Evolutionary conservation across 2,797 vertebrate genomes (phyloP), one percentile per base, ranked within the genome.

Genomic region (Karalla daura): DNA sequence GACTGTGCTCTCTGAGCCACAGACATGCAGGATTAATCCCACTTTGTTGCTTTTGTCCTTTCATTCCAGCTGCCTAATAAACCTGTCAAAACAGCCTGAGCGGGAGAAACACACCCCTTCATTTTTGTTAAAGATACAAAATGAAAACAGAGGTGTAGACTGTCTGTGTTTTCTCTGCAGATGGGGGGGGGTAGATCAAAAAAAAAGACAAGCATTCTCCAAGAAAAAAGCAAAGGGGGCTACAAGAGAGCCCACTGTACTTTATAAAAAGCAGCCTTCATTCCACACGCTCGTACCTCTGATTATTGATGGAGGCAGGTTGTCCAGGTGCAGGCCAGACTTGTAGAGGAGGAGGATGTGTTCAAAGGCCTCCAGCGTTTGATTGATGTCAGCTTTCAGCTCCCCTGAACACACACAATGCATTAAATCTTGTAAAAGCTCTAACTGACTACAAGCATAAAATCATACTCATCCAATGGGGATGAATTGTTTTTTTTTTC

Each of bases 311-410:
- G 89, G 72, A 63, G 90, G 80, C 67, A 91, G 41, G 77, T 92
- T 93, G 76, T 94, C 94, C 69, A 95, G 92, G 89, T 96, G 95
- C 78, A 94, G 87, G 72, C 95, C 96, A 81, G 95, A 95, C 84
- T 94, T 94, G 92, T 97, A 98, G 35, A 95, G 85, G 79, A 91
- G 88, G 77, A 96, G 93, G 87, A 97, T 88, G 36, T 93, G 92
- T 89, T 96, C 94, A 92, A 98, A 97, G 82, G 94, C 92, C 64
- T 84, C 78, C 77, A 96, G 76, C 0, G 94, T 97, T 88, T 95
- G 91, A 81, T 95, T 95, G 86, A 95, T 93, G 86, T 94, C 91
- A 0, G 93, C 91, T 62, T 65, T 94, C 84, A 98, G 91, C 78
- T 96, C 94, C 63, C 95, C 96, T 97, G 75, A 36, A 79, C 88